Conservation (phyloP, 2,888 invertebrate species). For the Oligia fasciuncula region DNA sequence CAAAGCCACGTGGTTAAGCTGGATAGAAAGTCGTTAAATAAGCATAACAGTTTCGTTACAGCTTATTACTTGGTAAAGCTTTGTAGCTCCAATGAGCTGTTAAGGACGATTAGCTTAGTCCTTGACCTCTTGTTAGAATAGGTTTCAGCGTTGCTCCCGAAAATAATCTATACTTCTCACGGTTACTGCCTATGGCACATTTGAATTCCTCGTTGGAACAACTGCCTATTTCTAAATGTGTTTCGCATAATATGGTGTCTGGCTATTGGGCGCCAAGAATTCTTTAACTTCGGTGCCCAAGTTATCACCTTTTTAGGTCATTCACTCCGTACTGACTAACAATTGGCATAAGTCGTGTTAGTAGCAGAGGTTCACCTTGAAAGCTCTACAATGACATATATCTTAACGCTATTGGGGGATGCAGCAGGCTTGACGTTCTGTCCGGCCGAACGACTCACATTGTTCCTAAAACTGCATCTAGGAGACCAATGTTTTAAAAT, state of each 20-base stretch:
- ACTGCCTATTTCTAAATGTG: neutral
- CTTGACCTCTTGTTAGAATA: slow-evolving; percentile 10
- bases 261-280: too few species aligned
- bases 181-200: neutral
- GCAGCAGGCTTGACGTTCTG: too few species aligned
- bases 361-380: too few species aligned
- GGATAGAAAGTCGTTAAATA: slow-evolving; percentile 21
- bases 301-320: too few species aligned
- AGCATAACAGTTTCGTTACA: slow-evolving; percentile 19
- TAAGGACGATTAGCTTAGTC: slow-evolving; percentile 19
- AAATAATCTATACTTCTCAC: slow-evolving; percentile 10
- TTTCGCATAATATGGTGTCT: neutral
- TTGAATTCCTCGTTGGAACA: neutral
- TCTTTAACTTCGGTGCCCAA: too few species aligned
- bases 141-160: neutral
- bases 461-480: too few species aligned
- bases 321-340: too few species aligned
- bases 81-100: slow-evolving; percentile 23
- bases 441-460: too few species aligned
- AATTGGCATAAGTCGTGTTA: too few species aligned
- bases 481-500: too few species aligned
- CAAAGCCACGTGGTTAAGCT: neutral
- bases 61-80: neutral
- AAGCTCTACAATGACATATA: too few species aligned
- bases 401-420: too few species aligned